Percentiles rank a stretch among this genome's conserved stretches.
Conservation (phyloP, 64 coral and sea anemone genomes). For the Orbicella faveolata region DNA sequence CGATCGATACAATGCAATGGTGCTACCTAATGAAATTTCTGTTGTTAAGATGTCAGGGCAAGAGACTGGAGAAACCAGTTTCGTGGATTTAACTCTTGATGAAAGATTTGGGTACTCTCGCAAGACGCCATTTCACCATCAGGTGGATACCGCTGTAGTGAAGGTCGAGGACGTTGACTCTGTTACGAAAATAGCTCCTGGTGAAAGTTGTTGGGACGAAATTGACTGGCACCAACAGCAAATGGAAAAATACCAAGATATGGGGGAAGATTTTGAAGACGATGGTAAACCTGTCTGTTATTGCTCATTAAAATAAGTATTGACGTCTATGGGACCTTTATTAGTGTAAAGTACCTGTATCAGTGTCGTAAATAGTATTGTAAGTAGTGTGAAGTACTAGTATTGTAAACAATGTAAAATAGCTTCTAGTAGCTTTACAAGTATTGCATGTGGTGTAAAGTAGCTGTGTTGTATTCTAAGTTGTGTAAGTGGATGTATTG, state of each 20-base stretch:
- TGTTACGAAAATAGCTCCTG: neutral
- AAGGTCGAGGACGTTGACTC: neutral
- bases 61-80: neutral
- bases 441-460: no score
- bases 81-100: conserved; percentile 36
- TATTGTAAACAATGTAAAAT: no score
- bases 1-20: neutral
- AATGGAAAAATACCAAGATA: neutral
- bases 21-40: neutral
- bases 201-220: conserved; percentile 12
- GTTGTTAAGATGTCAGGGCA: neutral
- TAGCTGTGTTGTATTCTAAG: no score
- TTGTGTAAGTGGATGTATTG: no score
- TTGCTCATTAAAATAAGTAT: neutral
- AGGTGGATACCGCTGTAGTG: neutral
- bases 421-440: no score
- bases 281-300: neutral
- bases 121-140: neutral
- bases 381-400: no score
- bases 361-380: no score
- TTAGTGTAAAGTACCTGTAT: no score
- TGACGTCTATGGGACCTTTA: no score
- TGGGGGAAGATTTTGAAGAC: neutral
- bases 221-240: conserved; percentile 7
- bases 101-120: conserved; percentile 34